phyloP scores from a whole-genome alignment of 1,140 invertebrate genomes.

The Harlomillsia oculata region DNA sequence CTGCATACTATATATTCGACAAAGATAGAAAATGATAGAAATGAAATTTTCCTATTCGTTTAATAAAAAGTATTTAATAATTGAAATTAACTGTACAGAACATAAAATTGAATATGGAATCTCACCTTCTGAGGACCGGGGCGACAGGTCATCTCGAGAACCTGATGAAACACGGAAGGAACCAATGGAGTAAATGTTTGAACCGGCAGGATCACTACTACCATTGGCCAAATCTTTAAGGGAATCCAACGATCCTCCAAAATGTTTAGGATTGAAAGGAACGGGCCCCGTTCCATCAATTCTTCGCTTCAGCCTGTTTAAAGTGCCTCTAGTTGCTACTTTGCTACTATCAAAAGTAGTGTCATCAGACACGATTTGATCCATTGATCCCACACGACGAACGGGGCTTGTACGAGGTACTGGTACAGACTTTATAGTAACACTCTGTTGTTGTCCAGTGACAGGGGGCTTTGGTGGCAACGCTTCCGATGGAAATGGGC shows the following conservation, averaged over 20 bases:
- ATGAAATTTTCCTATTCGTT: no score
- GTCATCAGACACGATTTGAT: constrained; percentile 38
- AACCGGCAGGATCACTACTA: background rate
- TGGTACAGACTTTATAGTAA: background rate
- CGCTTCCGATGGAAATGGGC: constrained; percentile 29
- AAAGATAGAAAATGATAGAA: no score
- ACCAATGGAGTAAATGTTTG: background rate
- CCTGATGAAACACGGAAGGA: background rate
- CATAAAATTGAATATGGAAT: background rate
- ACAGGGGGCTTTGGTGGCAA: constrained; percentile 30
- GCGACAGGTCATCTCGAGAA: constrained; percentile 29
- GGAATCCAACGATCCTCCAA: constrained; percentile 53
- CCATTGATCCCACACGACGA: constrained; percentile 40
- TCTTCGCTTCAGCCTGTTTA: constrained; percentile 46
- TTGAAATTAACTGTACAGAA: no score
- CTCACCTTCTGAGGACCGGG: constrained; percentile 32
- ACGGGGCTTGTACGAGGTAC: constrained; percentile 1
- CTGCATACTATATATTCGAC: no score
- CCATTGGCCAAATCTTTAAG: constrained; percentile 45
- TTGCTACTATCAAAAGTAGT: constrained; percentile 12
- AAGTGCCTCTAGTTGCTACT: constrained; percentile 35
- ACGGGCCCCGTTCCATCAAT: constrained; percentile 38
- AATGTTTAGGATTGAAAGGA: constrained; percentile 19
- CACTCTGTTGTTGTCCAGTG: background rate
- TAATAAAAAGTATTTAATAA: no score